Base-by-base conservation (phyloP, 2,113 vertebrate species). In the Cyprinodon tularosa region DNA sequence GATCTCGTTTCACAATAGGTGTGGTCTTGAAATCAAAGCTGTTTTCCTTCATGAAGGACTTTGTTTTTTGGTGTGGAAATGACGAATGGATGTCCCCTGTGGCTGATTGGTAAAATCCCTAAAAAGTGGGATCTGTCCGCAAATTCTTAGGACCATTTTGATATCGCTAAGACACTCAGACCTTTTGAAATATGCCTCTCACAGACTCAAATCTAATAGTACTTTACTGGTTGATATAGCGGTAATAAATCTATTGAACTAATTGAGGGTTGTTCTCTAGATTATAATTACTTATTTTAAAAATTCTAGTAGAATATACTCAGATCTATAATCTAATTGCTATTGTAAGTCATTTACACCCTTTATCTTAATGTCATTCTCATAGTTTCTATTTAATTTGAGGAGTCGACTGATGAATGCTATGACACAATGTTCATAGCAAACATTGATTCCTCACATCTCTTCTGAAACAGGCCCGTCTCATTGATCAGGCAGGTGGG, bases 31-130 rank as follows among this genome's bases (percentile, higher is more conserved):
- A 20, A 12, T 72, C 48, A 0, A n/a, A 14, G n/a, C 3, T 36
- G 1, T 60, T 68, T 71, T 67, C 12, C 38, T 63, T 45, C 13
- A 12, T 11, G 38, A 66, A 9, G 48, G 39, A 22, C 11, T 7
- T 67, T 66, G 57, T 12, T 50, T 29, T 38, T 3, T 45, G 72
- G 64, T 74, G 64, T 66, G 76, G 93, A 93, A 93, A 90, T 89
- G 92, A 90, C 83, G 64, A 88, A 84, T 93, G 91, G 92, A 90
- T 91, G 92, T 93, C 92, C 92, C 84, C 92, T 91, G 93, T 91
- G 91, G 90, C 29, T 29, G 29, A 71, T 79, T 74, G 91, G 95
- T 95, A 95, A 95, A 95, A 96, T 95, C 92, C 95, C 96, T 94
- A 94, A 29, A 96, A 94, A 94, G 96, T 96, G 74, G 61, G 92